Percentiles rank a stretch among this genome's conserved stretches.
These are phyloP conservation scores for Xiphophorus birchmanni DNA, from an alignment of 2,797 vertebrate genomes.

Conservation along the genomic window DNA sequence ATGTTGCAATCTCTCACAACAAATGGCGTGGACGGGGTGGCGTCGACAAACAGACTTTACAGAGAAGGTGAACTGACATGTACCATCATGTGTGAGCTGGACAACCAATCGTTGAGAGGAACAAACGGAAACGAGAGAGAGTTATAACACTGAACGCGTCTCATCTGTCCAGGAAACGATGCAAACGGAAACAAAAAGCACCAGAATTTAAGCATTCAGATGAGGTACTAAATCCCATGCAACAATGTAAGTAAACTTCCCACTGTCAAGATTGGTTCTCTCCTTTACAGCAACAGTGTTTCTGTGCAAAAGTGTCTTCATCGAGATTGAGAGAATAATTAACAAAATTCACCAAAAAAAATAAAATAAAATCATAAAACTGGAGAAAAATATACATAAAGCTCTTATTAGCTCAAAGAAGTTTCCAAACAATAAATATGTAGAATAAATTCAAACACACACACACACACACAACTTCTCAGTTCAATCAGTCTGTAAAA, in stretches of 20 bases:
- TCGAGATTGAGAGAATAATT: slow-evolving; percentile 67
- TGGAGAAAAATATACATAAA: slow-evolving; percentile 70
- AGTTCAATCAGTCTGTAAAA: slow-evolving; percentile 58
- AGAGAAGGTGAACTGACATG: slow-evolving; percentile 42
- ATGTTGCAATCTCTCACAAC: slow-evolving; percentile 61
- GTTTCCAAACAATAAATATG: slow-evolving; percentile 88
- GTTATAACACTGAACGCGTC: slow-evolving; percentile 39
- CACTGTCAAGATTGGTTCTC: slow-evolving; percentile 67
- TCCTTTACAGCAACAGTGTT: slow-evolving; percentile 71
- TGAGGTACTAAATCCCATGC: slow-evolving; percentile 79
- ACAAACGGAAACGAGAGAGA: slow-evolving; percentile 48
- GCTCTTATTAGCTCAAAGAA: slow-evolving; percentile 73
- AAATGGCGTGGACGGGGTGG: slow-evolving; percentile 45
- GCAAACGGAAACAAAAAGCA: slow-evolving; percentile 65
- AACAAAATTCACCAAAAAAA: slow-evolving; percentile 55
- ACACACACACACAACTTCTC: slow-evolving; percentile 36
- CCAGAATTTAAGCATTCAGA: slow-evolving; percentile 76
- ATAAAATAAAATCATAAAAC: slow-evolving; percentile 17
- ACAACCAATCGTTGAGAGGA: slow-evolving; percentile 26
- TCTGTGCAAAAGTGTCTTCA: slow-evolving; percentile 77
- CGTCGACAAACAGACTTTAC: slow-evolving; percentile 45
- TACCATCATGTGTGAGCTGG: slow-evolving; percentile 49
- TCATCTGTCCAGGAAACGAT: slow-evolving; percentile 15
- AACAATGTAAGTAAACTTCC: slow-evolving; percentile 74
- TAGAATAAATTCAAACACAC: slow-evolving; percentile 63